Base-by-base conservation (phyloP, 2,113 vertebrate species). In the Oceanodroma tethys region DNA sequence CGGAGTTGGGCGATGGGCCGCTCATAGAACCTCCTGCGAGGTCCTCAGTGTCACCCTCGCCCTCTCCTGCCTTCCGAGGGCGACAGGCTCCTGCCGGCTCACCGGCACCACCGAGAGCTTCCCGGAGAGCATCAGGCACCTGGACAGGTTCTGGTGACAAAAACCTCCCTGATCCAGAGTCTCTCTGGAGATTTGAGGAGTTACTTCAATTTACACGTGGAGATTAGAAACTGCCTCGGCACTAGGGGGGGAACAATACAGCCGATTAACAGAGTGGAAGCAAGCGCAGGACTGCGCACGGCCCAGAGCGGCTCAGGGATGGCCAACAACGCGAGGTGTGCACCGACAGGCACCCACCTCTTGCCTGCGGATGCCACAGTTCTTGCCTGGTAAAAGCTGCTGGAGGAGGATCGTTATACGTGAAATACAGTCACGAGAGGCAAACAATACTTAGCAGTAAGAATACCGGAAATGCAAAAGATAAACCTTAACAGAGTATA, bases 21-120 rank as follows among this genome's bases (percentile, higher is more conserved):
- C n/a, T 29, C 18, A 25, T 3, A 38, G 20, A 22, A 13, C 36
- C 27, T 58, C 32, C 29, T 9, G 32, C 0, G 0, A 58, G 20
- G 55, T 43, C 42, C 55, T n/a, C 3, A 3, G 67, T 3, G 0
- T 40, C 38, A 21, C 23, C 47, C 62, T 43, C 7, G 0, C 21
- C 21, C 47, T 59, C 55, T 42, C 65, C 34, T 6, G 23, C 38
- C 62, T 52, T 13, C 76, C 6, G 3, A 34, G 14, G 17, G 29
- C 0, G 1, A 27, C 0, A 1, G 16, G 36, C 23, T n/a, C 21
- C 21, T 3, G 34, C 20, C 5, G 7, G 17, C 48, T 38, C 2
- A 36, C 55, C 6, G 4, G 13, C 66, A 43, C 21, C 7, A 2
- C 43, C 3, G 43, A 52, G 36, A 52, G 66, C 29, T 26, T n/a